Percentiles rank a stretch among this genome's conserved stretches.
These are phyloP conservation scores for Peromyscus aztecus DNA, from an alignment of 2,797 vertebrate species.

Conservation along the genomic window DNA sequence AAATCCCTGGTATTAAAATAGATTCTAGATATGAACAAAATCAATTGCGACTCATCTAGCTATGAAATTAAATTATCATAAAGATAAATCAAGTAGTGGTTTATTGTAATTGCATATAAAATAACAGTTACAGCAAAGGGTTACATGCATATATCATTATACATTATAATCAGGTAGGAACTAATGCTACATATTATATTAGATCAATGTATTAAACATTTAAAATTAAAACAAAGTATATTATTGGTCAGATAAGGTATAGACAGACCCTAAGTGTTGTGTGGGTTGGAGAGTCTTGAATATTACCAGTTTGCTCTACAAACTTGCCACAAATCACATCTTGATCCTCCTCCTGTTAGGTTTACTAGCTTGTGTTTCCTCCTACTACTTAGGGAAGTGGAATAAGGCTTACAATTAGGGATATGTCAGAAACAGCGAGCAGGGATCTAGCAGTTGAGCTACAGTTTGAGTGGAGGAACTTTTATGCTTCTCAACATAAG, in stretches of 20 bases:
- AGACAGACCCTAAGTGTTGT: neutral
- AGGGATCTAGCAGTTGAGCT: neutral
- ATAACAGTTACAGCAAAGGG: conserved; percentile 7
- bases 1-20: conserved; percentile 51
- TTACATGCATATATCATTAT: neutral
- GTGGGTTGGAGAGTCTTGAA: neutral
- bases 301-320: neutral
- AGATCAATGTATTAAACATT: conserved; percentile 13
- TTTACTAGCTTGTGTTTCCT: neutral
- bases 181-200: conserved; percentile 1
- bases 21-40: conserved; percentile 61
- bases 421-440: neutral
- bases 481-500: neutral
- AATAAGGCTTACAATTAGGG: neutral
- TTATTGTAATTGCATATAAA: conserved; percentile 47
- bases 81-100: conserved; percentile 38
- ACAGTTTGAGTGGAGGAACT: neutral
- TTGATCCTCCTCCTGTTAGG: neutral
- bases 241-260: neutral
- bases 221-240: conserved; percentile 19
- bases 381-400: neutral
- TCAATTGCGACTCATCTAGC: conserved; percentile 60
- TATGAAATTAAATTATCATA: conserved; percentile 57
- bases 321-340: neutral
- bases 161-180: neutral